A percentile compares a stretch with the other conserved stretches of the same genome.
Evolutionary conservation across 2,113 vertebrate species (phyloP).

Genomic region (Myodes glareolus): DNA sequence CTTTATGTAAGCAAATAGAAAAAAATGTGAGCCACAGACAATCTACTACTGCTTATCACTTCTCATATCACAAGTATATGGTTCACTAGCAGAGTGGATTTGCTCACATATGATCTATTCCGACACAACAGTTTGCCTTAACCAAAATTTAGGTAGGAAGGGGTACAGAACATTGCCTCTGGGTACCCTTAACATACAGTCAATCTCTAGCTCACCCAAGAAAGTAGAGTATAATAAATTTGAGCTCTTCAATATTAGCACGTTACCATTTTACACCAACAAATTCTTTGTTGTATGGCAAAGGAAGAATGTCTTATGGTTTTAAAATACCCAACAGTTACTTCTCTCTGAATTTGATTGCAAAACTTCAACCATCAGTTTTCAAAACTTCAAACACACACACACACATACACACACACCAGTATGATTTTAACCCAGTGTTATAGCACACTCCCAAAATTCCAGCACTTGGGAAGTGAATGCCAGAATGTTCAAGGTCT

Average conservation of each 20-base stretch:
- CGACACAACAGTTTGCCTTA: conserved; percentile 9
- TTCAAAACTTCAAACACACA: neutral
- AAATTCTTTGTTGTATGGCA: neutral
- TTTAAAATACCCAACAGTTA: neutral
- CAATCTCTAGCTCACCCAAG: neutral
- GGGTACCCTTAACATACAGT: neutral
- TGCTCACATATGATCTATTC: neutral
- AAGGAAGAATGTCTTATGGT: too few relatives aligned
- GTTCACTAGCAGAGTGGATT: neutral
- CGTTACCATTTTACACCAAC: neutral
- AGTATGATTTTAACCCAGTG: neutral
- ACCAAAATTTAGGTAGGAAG: neutral
- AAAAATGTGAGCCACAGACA: neutral
- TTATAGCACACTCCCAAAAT: neutral
- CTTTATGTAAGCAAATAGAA: neutral
- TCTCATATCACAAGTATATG: neutral
- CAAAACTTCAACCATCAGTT: neutral
- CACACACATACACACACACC: neutral
- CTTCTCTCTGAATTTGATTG: neutral
- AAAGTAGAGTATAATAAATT: neutral
- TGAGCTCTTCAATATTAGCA: neutral
- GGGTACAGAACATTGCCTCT: neutral
- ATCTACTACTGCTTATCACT: neutral
- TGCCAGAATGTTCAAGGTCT: neutral
- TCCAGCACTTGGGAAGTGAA: neutral